A percentile compares a stretch with the other conserved stretches of the same genome.
Evolutionary conservation across 37 sponge, comb jelly and placozoan species (phyloP).

Genomic region (Mnemiopsis leidyi): DNA sequence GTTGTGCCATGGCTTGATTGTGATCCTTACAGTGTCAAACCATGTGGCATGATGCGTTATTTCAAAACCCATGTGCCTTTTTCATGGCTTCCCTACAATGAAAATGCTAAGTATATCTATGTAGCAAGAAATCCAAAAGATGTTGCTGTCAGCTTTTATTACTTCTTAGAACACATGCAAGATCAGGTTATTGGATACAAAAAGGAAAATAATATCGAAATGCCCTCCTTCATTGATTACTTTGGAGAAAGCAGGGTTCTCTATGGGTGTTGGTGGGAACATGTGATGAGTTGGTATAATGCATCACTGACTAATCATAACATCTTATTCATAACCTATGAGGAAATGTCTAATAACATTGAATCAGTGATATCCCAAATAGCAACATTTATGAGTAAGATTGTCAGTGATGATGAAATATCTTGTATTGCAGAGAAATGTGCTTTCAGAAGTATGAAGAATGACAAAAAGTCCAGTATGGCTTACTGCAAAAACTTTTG

Average conservation of each 20-base stretch:
- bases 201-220: neutral
- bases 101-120: conserved; percentile 19
- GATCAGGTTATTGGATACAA: neutral
- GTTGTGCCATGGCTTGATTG: conserved; percentile 48
- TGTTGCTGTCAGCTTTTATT: conserved; percentile 55
- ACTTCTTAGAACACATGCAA: conserved; percentile 12
- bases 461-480: conserved; percentile 8
- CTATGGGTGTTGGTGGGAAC: conserved; percentile 46
- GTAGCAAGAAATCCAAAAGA: conserved; percentile 63
- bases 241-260: conserved; percentile 12
- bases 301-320: neutral
- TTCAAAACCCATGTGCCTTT: conserved; percentile 60
- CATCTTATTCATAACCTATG: conserved; percentile 31
- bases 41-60: neutral
- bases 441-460: conserved; percentile 5
- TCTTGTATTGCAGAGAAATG: neutral
- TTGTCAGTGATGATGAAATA: neutral
- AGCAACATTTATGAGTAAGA: neutral
- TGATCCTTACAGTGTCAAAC: neutral
- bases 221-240: neutral
- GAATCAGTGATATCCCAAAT: neutral
- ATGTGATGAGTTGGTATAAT: conserved; percentile 31
- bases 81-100: conserved; percentile 34
- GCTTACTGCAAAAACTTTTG: conserved; percentile 27
- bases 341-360: neutral